These are phyloP conservation scores for Meliscaeva auricollis DNA, from an alignment of 2,888 invertebrate genomes.

Conservation along the genomic window DNA sequence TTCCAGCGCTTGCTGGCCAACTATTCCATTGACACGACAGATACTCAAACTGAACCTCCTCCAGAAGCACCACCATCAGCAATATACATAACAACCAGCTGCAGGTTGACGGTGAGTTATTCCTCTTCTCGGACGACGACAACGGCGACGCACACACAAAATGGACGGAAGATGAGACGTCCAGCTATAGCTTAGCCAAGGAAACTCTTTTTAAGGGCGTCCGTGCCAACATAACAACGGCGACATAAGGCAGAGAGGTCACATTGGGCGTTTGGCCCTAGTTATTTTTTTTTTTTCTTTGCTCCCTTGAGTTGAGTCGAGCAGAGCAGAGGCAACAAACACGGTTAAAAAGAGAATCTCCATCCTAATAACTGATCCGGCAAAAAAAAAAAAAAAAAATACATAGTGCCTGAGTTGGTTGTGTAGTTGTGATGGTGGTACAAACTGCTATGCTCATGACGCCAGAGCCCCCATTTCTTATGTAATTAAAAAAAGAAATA, in stretches of 20 bases:
- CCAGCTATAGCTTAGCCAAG: conserved; percentile 53
- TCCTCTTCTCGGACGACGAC: conserved; percentile 43
- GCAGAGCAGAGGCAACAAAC: too few species aligned
- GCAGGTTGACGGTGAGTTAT: conserved; percentile 70
- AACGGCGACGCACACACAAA: conserved; percentile 51
- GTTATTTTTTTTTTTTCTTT: conserved; percentile 35
- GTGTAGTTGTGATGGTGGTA: conserved; percentile 48
- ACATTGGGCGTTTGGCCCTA: conserved; percentile 60
- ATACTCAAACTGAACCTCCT: conserved; percentile 52
- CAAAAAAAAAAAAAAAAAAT: conserved; percentile 58
- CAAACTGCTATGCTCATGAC: conserved; percentile 65
- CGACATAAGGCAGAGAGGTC: conserved; percentile 50
- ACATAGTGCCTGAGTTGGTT: conserved; percentile 60
- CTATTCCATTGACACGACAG: conserved; percentile 70
- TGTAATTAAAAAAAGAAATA: conserved; percentile 70
- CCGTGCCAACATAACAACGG: conserved; percentile 37
- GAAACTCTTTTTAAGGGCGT: conserved; percentile 58
- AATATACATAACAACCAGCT: conserved; percentile 51
- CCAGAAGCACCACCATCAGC: conserved; percentile 16
- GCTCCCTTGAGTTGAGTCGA: conserved; percentile 46
- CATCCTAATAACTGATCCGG: conserved; percentile 67
- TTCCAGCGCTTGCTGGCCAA: conserved; percentile 54
- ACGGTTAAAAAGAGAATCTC: conserved; percentile 43
- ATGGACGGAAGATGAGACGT: conserved; percentile 19
- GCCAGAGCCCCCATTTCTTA: conserved; percentile 68